Percentiles rank a stretch among this genome's conserved stretches.
phyloP scores from a whole-genome alignment of 2,888 invertebrate species.

The Amphipyra tragopoginis region DNA sequence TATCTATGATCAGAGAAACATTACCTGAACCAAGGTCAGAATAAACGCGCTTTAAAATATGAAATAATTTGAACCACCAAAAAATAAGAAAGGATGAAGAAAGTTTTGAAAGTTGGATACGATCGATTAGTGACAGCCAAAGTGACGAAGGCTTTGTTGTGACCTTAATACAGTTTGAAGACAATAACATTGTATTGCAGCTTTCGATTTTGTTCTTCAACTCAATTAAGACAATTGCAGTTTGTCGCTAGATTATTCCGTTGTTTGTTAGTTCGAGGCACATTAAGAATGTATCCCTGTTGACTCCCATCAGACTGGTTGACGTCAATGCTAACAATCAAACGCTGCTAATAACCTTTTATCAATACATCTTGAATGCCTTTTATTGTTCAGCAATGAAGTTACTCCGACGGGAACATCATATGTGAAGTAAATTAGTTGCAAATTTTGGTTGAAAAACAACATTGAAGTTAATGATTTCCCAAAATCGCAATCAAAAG shows the following conservation, averaged over 20 bases:
- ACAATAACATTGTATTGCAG: slow-evolving; percentile 15
- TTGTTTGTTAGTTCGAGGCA: slow-evolving; percentile 29
- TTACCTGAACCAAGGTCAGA: slow-evolving; percentile 19
- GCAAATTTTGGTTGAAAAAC: slow-evolving; percentile 1
- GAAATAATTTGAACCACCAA: slow-evolving; percentile 4
- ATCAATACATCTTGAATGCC: slow-evolving; percentile 66
- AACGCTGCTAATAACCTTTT: slow-evolving; percentile 68
- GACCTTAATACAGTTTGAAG: slow-evolving; percentile 24
- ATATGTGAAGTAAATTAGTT: not conserved
- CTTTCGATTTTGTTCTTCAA: slow-evolving; percentile 23
- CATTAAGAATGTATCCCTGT: slow-evolving; percentile 73
- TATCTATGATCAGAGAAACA: slow-evolving; percentile 48
- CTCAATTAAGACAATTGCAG: slow-evolving; percentile 12
- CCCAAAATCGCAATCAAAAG: not conserved
- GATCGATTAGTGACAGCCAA: slow-evolving; percentile 24
- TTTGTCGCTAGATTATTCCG: slow-evolving; percentile 18
- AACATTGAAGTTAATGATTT: not conserved
- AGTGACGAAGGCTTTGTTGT: slow-evolving; percentile 13
- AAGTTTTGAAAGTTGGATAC: slow-evolving; percentile 49
- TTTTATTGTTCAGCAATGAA: slow-evolving; percentile 51
- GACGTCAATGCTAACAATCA: slow-evolving; percentile 78
- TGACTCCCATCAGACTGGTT: slow-evolving; percentile 71
- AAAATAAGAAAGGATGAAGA: slow-evolving; percentile 19
- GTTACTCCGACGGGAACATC: slow-evolving; percentile 11
- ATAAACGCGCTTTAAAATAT: slow-evolving; percentile 1